Percentiles rank a stretch among this genome's conserved stretches.
Conservation (phyloP, 92 coral and sea anemone genomes). For the Palythoa grandis region DNA sequence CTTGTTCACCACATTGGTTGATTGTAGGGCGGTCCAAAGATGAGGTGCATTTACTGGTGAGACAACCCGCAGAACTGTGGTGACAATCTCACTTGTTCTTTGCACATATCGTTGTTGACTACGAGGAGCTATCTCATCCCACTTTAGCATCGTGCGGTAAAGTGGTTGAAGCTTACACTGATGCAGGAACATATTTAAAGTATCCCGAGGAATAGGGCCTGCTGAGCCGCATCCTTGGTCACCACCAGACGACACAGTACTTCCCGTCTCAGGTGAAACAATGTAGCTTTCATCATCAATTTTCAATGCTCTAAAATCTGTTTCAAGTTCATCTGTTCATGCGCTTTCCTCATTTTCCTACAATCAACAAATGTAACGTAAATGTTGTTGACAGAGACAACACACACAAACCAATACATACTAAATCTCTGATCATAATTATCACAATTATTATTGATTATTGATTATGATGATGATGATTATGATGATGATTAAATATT, state of each 20-base stretch:
- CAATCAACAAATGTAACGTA: background rate
- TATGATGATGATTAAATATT: too few species aligned
- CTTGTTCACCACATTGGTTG: conserved; percentile 30
- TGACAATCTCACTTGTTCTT: conserved; percentile 44
- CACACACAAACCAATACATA: background rate
- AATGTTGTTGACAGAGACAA: background rate
- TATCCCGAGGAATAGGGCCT: conserved; percentile 37
- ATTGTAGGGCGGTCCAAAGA: conserved; percentile 46
- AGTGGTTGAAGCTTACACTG: background rate
- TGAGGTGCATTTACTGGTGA: conserved; percentile 52
- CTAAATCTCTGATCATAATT: background rate
- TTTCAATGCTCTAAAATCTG: conserved; percentile 14
- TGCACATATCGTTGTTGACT: conserved; percentile 39
- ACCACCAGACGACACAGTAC: conserved; percentile 44
- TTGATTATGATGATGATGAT: too few species aligned
- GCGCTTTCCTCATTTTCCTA: conserved; percentile 35
- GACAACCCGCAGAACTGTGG: conserved; percentile 43
- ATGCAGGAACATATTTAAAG: conserved; percentile 10
- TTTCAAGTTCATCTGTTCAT: conserved; percentile 37
- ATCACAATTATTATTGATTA: too few species aligned
- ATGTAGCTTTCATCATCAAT: conserved; percentile 46
- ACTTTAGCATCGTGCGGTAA: conserved; percentile 13
- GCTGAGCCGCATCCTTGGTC: background rate
- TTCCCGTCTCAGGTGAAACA: conserved; percentile 47
- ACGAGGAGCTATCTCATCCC: conserved; percentile 52